Percentiles rank a stretch among this genome's conserved stretches.
Evolutionary conservation across 2,797 vertebrate species (phyloP).

Genomic region (Chelon auratus): DNA sequence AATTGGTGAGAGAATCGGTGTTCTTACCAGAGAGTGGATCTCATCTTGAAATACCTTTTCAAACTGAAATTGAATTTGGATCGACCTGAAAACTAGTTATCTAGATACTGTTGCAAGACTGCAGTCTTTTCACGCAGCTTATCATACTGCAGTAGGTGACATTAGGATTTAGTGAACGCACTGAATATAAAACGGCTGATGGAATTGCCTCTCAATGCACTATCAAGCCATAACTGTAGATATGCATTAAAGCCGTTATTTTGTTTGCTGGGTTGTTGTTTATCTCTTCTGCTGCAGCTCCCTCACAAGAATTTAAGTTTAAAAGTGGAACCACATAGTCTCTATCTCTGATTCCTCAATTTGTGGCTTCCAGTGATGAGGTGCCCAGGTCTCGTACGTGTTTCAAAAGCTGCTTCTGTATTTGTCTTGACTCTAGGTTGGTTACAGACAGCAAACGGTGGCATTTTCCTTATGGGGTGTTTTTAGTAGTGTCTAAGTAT

Average conservation of each 20-base stretch:
- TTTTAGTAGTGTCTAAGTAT: too few species aligned
- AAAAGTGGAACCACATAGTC: neutral
- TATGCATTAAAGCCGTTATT: conserved; percentile 1
- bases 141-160: conserved; percentile 29
- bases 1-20: conserved; percentile 22
- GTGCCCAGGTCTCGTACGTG: too few species aligned
- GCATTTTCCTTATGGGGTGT: too few species aligned
- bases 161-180: conserved; percentile 27
- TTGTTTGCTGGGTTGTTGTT: conserved; percentile 10
- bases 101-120: conserved; percentile 43
- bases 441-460: too few species aligned
- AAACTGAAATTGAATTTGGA: conserved; percentile 48
- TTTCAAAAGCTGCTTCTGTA: too few species aligned
- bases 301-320: conserved; percentile 5
- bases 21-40: conserved; percentile 31
- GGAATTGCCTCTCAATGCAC: neutral
- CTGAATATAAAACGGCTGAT: conserved; percentile 48
- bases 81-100: conserved; percentile 40
- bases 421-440: too few species aligned
- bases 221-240: conserved; percentile 8
- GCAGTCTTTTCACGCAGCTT: conserved; percentile 34
- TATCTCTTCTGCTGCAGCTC: conserved; percentile 10
- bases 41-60: conserved; percentile 32
- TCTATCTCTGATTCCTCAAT: neutral
- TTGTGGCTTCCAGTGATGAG: too few species aligned